Base-by-base conservation (phyloP, 2,113 vertebrate genomes). In the Ochotona curzoniae region DNA sequence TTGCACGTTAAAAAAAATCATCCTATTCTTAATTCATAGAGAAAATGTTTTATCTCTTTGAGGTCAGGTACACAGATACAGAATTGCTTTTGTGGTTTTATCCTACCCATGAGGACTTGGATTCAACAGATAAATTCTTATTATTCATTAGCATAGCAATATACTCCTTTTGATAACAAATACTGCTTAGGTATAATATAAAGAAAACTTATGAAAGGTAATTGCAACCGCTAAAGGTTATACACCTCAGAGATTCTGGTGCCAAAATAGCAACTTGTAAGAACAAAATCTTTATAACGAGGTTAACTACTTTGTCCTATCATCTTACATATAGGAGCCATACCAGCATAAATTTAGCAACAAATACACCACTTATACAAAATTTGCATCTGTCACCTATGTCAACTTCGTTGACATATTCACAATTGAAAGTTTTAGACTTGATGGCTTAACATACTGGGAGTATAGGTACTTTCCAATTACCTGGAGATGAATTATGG, bases 131-230 rank as follows among this genome's bases (percentile, higher is more conserved):
- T 44, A 83, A 93, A 69, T 67, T 83, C 47, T 17, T 35, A 83
- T 89, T 57, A 89, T 67, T 79, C 70, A 80, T 20, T 44, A 89
- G 71, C 15, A 74, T 0, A 92, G 14, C 35, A 90, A 93, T 32
- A 61, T 0, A 69, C 17, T 67, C 26, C 17, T 86, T 90, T 21
- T 60, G 25, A 85, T 51, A 82, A 25, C 12, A 60, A 10, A 54
- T 60, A 47, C 80, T 63, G 44, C 61, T 71, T 76, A 86, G 13
- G n/a, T 75, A 81, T 23, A 61, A 90, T 28, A 26, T 17, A 20
- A 76, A 87, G 63, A 61, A 83, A 67, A 83, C 6, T 69, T 87
- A 87, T 95, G 75, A 63, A 54, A 93, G 95, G 66, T 73, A 88
- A 95, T 57, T 87, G 38, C 51, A 87, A 57, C 10, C 89, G 61